Evolutionary conservation across 2,888 invertebrate species (phyloP), one percentile per base, ranked within the genome.

Genomic region (Drosophila anceps): DNA sequence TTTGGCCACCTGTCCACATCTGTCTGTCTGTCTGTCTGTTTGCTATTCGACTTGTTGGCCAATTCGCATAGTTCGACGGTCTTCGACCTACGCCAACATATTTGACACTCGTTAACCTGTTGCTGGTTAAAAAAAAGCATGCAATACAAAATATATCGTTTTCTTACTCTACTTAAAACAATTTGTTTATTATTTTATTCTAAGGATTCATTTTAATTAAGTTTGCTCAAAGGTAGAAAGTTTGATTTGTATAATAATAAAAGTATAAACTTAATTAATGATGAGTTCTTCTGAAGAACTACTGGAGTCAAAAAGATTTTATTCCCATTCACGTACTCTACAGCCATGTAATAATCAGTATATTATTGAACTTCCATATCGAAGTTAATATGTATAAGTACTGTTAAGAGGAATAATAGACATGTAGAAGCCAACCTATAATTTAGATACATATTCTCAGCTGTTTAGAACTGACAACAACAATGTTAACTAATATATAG

Each of bases 31-130:
- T 41, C 76, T 68, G 75, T 76, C 65, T 59, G n/a, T n/a, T n/a
- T n/a, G 57, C n/a, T 50, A 12, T 50, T 65, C 61, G 54, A 70
- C 74, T 74, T 72, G 86, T 84, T 84, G 84, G 73, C 84, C 79
- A 87, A 86, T 73, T 88, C 71, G 76, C 84, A 79, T 73, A 72
- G 86, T 75, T 88, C 71, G 69, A 81, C 89, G 77, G 88, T 76
- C 74, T 82, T 68, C 89, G 84, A 84, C 89, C 84, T 84, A 89
- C 84, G 75, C 76, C 89, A 84, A 84, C 79, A 76, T 75, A 72
- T 79, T 69, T 67, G 58, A 65, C 84, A 69, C 64, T 43, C 55
- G 60, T 72, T 76, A 76, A 78, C 76, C 76, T 76, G 76, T 71
- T 72, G 78, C 76, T 51, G 78, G 72, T 51, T 46, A 31, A 58